Evolutionary conservation across 2,888 invertebrate genomes (phyloP), one percentile per base, ranked within the genome.

Genomic region (Acanthococcus lagerstroemiae): DNA sequence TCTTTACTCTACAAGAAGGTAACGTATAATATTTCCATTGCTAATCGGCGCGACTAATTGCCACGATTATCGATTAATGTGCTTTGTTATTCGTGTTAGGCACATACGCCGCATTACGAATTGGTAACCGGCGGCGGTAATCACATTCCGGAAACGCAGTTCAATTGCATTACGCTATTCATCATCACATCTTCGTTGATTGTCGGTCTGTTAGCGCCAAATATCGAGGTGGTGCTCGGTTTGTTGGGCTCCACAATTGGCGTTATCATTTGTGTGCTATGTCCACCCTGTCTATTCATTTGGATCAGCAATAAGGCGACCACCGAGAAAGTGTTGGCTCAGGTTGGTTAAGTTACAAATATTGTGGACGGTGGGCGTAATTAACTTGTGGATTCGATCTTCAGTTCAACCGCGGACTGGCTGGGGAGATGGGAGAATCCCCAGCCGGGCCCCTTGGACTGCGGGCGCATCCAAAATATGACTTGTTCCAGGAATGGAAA

Each of bases 231-330:
- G 72, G 91, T 97, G 65, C 82, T 99, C 67, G 95, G 95, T 0
- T 78, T 97, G 37, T 87, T 94, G 44, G 97, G 97, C 0, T 92
- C 96, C 1, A 95, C 96, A 0, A 93, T 95, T 71, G 97, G 97
- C 0, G 88, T 93, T 15, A 83, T 92, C 70, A 87, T 97, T 70
- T 95, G 95, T 73, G 84, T 95, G 37, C 86, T 96, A 73, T 89
- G 95, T 73, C 97, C 97, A 0, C 89, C 95, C 0, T 82, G 90
- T 0, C 90, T 93, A 74, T 95, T 93, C 75, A 83, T 94, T 30
- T 84, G 86, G 69, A 83, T 94, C 68, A 88, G 89, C 9, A 84
- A 84, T 54, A 92, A 90, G 76, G 84, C 88, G 70, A 89, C 90
- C 0, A 90, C 87, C 70, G 94, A 94, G 74, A 82, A 88, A 71